Conservation (phyloP, 30 jellyfish, hydroid and myxozoan species). For the Aurelia sp. region DNA sequence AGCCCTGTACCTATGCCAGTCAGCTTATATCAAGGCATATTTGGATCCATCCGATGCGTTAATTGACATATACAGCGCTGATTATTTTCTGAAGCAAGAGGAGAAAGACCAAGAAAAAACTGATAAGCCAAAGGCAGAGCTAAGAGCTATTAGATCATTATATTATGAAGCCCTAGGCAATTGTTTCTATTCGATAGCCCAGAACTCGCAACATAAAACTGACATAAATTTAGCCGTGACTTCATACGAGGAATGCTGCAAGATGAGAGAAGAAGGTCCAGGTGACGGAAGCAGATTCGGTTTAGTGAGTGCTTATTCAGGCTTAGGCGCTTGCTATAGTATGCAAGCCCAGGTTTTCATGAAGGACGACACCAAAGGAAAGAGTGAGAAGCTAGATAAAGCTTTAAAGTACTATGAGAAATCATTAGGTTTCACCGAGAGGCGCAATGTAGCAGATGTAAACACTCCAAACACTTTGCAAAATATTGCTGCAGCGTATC, state of each 20-base stretch:
- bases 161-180: constrained; percentile 22
- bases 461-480: constrained; percentile 10
- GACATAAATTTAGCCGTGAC: constrained; percentile 12
- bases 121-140: background rate
- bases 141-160: constrained; percentile 15
- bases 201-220: background rate
- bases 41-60: constrained; percentile 8
- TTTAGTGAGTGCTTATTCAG: constrained; percentile 5
- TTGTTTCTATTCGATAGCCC: background rate
- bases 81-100: background rate
- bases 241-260: constrained; percentile 7
- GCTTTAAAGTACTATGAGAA: constrained; percentile 14
- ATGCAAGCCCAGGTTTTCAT: background rate
- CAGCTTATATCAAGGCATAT: constrained; percentile 20
- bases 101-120: too few species aligned
- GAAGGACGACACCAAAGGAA: background rate
- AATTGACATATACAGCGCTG: background rate
- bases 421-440: background rate
- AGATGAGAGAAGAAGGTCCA: background rate
- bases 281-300: constrained; percentile 1
- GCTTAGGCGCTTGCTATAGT: constrained; percentile 27
- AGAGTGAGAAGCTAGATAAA: background rate
- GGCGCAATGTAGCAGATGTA: background rate
- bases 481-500: constrained; percentile 34
- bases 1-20: constrained; percentile 21